Evolutionary conservation across 2,113 vertebrate species (phyloP).

Genomic region (Oncorhynchus nerka): DNA sequence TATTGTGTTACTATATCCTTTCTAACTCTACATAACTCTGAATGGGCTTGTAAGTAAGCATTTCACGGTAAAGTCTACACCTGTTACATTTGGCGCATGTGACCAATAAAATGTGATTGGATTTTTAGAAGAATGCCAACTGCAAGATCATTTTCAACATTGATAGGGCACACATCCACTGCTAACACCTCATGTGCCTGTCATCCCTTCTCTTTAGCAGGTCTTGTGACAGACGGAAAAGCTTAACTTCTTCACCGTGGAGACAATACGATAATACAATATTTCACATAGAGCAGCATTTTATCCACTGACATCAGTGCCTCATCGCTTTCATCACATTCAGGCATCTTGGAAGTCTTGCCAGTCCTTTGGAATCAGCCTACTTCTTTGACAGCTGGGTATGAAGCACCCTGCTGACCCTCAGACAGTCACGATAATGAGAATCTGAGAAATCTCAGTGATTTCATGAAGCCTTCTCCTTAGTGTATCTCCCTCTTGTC

Average conservation of each 20-base stretch:
- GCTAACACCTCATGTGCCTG: neutral
- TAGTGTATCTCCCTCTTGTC: neutral
- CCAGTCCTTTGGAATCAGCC: neutral
- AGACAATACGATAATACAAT: neutral
- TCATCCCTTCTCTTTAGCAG: neutral
- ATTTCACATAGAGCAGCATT: neutral
- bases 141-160: neutral
- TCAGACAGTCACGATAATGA: neutral
- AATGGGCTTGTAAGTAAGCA: too few relatives aligned
- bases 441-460: too few relatives aligned
- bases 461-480: neutral
- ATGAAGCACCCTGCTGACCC: neutral
- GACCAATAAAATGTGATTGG: too few relatives aligned
- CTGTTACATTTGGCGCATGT: too few relatives aligned
- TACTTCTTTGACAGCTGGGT: neutral
- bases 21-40: too few relatives aligned
- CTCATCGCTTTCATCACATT: neutral
- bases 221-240: neutral
- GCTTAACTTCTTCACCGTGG: neutral
- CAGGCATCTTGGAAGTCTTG: neutral
- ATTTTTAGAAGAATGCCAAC: neutral
- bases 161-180: neutral
- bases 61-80: too few relatives aligned
- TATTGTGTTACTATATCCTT: too few relatives aligned
- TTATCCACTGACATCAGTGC: neutral